These are phyloP conservation scores for Oreochromis aureus DNA, from an alignment of 2,113 vertebrate species.

Conservation along the genomic window DNA sequence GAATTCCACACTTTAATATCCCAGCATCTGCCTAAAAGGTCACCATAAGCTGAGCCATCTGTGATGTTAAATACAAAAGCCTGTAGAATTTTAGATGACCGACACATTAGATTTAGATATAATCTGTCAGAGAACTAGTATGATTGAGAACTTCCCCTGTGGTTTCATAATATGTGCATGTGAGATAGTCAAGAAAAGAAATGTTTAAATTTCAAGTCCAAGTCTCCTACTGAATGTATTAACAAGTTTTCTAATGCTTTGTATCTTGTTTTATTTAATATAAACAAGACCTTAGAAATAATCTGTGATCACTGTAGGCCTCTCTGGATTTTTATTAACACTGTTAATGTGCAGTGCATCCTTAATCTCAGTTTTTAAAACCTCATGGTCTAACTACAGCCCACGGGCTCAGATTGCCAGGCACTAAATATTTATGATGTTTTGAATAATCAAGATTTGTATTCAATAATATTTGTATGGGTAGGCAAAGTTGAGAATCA, in stretches of 20 bases:
- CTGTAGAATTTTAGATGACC: not conserved
- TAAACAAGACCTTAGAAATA: not conserved
- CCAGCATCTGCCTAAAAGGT: not conserved
- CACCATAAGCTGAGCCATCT: not conserved
- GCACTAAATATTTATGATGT: not conserved
- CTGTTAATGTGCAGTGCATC: not conserved
- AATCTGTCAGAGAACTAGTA: not conserved
- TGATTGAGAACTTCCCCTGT: not conserved
- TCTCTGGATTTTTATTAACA: not conserved
- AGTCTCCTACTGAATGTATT: not conserved
- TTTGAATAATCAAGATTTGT: not conserved
- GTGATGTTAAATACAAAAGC: not conserved
- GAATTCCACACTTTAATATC: not conserved
- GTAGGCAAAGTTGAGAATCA: too few relatives aligned
- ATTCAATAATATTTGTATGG: too few relatives aligned
- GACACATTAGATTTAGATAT: not conserved
- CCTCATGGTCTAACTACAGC: not conserved
- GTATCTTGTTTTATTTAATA: not conserved
- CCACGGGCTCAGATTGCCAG: not conserved
- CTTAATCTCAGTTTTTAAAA: not conserved
- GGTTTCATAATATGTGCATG: not conserved
- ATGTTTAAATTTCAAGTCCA: not conserved
- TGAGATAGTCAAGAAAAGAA: not conserved
- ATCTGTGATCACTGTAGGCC: not conserved
- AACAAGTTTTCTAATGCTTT: not conserved